Evolutionary conservation across 2,888 invertebrate genomes (phyloP), one percentile per base, ranked within the genome.

Genomic region (Dendrolimus houi): DNA sequence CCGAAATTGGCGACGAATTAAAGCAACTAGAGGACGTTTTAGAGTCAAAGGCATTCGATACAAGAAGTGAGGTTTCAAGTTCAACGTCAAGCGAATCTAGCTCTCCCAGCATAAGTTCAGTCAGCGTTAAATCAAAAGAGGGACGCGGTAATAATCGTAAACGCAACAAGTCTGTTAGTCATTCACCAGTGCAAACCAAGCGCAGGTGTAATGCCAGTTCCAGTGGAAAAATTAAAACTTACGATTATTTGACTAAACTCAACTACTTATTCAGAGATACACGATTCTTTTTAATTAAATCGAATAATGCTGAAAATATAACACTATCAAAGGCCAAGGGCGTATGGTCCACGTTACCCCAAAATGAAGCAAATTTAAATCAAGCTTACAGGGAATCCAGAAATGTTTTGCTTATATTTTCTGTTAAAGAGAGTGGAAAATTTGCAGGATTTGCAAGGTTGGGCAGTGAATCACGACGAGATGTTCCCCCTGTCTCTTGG

Each of bases 331-430:
- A 99, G 86, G 96, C 95, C 13, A 97, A 97, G 91, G 97, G 97
- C 62, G 98, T 99, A 7, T 99, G 99, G 99, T 98, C 99, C 3
- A 99, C 99, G 3, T 93, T 98, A 59, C 98, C 98, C 3, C 97
- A 98, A 81, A 99, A 99, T 85, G 99, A 99, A 91, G 95, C 96
- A 1, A 97, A 98, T 85, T 92, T 99, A 56, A 99, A 98, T 87
- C 96, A 97, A 87, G 98, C 99, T 0, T 98, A 95, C 73, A 94
- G 95, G 79, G 98, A 98, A 80, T 95, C 96, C 42, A 93, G 97
- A 73, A 99, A 99, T 90, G 98, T 99, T 8, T 92, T 99, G 63
- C 92, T 99, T 57, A 95, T 99, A 75, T 99, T 98, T 91, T 99
- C 99, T 58, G 99, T 99, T 0, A 98, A 98, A 83, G 99, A 99